These are phyloP conservation scores for Periplaneta americana DNA, from an alignment of 1,140 invertebrate species.

Conservation along the genomic window DNA sequence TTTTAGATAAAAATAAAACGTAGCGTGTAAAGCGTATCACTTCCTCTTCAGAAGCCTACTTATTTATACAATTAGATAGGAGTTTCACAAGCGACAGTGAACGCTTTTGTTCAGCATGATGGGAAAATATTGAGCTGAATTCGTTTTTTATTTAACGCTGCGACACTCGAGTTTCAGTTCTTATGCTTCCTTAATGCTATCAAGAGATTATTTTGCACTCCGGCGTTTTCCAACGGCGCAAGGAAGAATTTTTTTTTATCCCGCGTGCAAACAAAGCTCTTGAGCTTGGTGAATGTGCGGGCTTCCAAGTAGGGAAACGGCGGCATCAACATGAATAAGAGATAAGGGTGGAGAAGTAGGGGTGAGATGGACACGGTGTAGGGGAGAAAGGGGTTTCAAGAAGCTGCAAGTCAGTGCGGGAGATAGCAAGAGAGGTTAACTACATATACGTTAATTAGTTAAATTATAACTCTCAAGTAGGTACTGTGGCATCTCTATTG, in stretches of 20 bases:
- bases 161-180: background rate
- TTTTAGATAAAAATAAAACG: background rate
- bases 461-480: background rate
- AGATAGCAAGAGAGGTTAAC: background rate
- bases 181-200: background rate
- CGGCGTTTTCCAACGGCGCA: background rate
- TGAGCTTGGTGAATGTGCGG: background rate
- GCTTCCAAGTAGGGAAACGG: background rate
- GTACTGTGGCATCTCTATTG: too few species aligned
- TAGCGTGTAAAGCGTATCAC: background rate
- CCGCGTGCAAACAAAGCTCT: background rate
- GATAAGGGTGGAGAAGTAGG: background rate
- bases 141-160: background rate
- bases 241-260: background rate
- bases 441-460: background rate
- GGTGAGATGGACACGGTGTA: background rate
- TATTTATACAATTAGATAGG: background rate
- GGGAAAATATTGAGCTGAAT: background rate
- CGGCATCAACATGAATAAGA: background rate
- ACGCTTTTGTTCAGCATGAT: background rate
- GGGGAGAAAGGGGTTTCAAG: background rate
- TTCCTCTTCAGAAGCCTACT: background rate
- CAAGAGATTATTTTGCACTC: background rate
- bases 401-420: too few species aligned
- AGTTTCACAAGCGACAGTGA: background rate